A percentile compares a stretch with the other conserved stretches of the same genome.
Conservation (phyloP, 2,113 vertebrate species). For the Paramisgurnus dabryanus region DNA sequence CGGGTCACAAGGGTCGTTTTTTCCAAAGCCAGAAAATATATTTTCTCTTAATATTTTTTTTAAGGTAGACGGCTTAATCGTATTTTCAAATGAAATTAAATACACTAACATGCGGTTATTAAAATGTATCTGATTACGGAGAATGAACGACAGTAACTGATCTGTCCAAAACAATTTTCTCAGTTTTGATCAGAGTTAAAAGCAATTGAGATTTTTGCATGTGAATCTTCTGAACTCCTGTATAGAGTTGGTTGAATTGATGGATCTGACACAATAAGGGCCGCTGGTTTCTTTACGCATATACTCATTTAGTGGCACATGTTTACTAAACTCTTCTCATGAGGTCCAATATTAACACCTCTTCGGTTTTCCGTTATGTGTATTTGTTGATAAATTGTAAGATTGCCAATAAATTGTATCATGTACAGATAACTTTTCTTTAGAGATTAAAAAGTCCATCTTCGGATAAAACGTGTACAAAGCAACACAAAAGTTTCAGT, state of each 20-base stretch:
- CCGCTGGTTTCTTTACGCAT: not conserved
- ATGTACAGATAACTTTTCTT: not conserved
- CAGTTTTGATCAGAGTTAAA: not conserved
- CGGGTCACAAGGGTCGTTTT: not conserved
- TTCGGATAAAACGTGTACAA: not conserved
- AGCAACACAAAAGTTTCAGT: slow-evolving; percentile 9
- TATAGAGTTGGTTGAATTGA: not conserved
- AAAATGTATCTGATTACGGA: not conserved
- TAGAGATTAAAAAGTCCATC: not conserved
- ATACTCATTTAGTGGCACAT: not conserved
- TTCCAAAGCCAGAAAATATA: not conserved
- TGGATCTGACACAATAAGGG: not conserved
- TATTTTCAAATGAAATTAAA: not conserved
- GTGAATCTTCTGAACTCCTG: not conserved
- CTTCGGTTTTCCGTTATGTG: not conserved
- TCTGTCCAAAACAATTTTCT: not conserved
- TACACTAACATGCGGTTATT: not conserved
- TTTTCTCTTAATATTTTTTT: not conserved
- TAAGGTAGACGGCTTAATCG: not conserved
- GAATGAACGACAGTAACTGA: not conserved
- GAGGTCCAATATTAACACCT: not conserved
- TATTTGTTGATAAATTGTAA: too few relatives aligned
- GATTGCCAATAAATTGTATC: not conserved
- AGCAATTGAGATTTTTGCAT: not conserved
- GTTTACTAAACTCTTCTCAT: not conserved